Evolutionary conservation across 2,797 vertebrate genomes (phyloP), one percentile per base, ranked within the genome.

Genomic region (Neopelma chrysocephalum): DNA sequence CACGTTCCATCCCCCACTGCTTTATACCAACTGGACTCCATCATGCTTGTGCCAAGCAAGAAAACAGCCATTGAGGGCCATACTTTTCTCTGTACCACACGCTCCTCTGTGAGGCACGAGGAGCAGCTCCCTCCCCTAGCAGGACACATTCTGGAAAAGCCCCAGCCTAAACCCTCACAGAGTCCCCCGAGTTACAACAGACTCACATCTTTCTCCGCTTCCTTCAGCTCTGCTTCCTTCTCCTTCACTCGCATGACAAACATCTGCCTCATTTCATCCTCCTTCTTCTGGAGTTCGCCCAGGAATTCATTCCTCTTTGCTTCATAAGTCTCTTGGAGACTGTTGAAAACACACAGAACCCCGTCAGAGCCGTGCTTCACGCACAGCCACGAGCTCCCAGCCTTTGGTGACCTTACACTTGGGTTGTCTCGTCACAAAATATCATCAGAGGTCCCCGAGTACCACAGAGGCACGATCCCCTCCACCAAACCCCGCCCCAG

Each of bases 251-350:
- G 96, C 98, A 98, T 98, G 70, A 98, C 98, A 13, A 98, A 98
- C 98, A 98, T 98, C 78, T 98, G 98, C 72, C 98, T 98, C 98
- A 98, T 98, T 73, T 98, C 98, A 5, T 98, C 98, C 85, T 98
- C 98, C 84, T 98, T 98, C 93, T 98, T 98, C 97, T 98, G 98
- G 38, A 98, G 97, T 7, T 98, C 98, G 1, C 98, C 98, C 95
- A 98, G 95, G 91, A 98, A 98, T 83, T 98, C 98, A 2, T 98
- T 98, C 83, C 98, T 98, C 96, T 98, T 98, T 2, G 98, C 98
- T 96, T 98, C 98, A 0, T 98, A 98, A 0, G 98, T 98, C 96
- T 98, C 98, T 82, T 98, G 98, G 73, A 98, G 98, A 78, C 98
- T 98, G 88, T 83, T 38, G 58, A 83, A 91, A 90, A 71, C 36